Base-by-base conservation (phyloP, 1,140 invertebrate species). In the Penaeus chinensis region DNA sequence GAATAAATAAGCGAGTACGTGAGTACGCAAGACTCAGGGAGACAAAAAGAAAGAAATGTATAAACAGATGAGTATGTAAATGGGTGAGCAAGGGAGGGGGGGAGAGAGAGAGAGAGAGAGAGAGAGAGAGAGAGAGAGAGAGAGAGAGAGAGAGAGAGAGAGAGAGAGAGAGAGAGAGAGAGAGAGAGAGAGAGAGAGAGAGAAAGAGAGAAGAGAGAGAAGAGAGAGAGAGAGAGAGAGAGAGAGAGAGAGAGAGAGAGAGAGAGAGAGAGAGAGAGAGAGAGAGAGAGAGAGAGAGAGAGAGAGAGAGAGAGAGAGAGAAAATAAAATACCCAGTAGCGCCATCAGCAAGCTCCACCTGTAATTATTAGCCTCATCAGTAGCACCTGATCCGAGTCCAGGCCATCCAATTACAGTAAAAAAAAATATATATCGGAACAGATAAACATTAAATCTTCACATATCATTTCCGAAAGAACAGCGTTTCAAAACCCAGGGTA, bases 201-300 rank as follows among this genome's bases (percentile, higher is more conserved):
- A 77, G 32, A 77, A 37, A 77, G 74, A 77, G 74, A 77, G 74
- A 77, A 77, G 74, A 77, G 74, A 77, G 74, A 77, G 37, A 8
- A 2, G 54, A 8, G 66, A 18, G 16, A 69, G 66, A 76, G 13
- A 10, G 19, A n/a, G 7, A 76, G 3, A 27, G 54, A 77, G 18
- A 27, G 74, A 32, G 47, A 47, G 47, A 47, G 47, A 47, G 61
- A 60, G 78, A 60, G 78, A 60, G 78, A 60, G 78, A 60, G 78
- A 60, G 78, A 60, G 78, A 80, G 78, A 80, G 78, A 80, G 78
- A 80, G 78, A 80, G 78, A 37, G 74, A 77, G 74, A 77, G 74
- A 77, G 74, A 77, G 74, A 77, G 74, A 77, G 74, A 77, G 74
- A 77, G 74, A 77, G 74, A 77, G 74, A 77, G 32, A 77, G 32